Evolutionary conservation across 2,797 vertebrate genomes (phyloP), one percentile per base, ranked within the genome.

Genomic region (Malacoctenus gilli): DNA sequence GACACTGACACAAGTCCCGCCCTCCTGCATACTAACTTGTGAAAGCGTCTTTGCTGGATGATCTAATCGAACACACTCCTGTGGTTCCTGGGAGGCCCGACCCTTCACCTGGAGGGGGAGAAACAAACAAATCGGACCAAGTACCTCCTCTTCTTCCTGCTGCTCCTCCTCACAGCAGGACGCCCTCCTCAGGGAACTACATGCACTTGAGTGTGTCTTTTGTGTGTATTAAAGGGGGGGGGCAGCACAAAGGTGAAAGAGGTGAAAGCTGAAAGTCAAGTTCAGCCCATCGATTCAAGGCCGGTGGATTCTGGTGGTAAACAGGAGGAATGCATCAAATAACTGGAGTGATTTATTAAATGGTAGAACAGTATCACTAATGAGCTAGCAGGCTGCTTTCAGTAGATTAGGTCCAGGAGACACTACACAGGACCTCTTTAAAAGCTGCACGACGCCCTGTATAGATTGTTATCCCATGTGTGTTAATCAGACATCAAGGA

Each of bases 401-500:
- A 21, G 38, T 12, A 61, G 68, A 70, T 63, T 63, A 64, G 37
- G 54, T 77, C 23, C 62, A 67, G 37, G 44, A 44, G 51, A 79
- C 43, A 49, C 35, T 57, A 47, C 21, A 48, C 40, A 71, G n/a
- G 14, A 36, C 34, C 69, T 72, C 66, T 72, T 69, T 65, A 75
- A 79, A 75, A 76, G 65, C 59, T 61, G 42, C 31, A 52, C 30
- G 56, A 53, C 16, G 31, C 57, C 71, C 41, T 59, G 15, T 80
- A 85, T 79, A 74, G 79, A 84, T 83, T 75, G 82, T 58, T 70
- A 83, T 71, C 50, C 76, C 84, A 68, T 77, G 80, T 82, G 83
- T 82, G 80, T 74, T 86, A 83, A 86, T 79, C 78, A 75, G 80
- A 80, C 79, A 78, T 78, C 77, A 72, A 77, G 82, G 82, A 64